Conservation (phyloP, 2,888 invertebrate species). For the Drosophila falleni region DNA sequence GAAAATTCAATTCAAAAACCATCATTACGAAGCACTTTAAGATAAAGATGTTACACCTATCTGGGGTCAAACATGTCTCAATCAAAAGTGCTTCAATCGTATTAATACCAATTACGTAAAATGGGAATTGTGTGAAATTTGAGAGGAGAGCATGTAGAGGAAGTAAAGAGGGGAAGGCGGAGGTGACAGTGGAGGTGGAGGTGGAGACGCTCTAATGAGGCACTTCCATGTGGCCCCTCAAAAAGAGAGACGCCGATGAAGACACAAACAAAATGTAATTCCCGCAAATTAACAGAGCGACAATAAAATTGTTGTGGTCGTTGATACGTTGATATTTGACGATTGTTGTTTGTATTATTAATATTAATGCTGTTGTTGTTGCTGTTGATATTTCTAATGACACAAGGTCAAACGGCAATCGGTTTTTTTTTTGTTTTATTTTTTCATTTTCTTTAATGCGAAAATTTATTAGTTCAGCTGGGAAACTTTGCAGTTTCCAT, state of each 20-base stretch:
- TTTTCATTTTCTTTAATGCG: slow-evolving; percentile 57
- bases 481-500: slow-evolving; percentile 23
- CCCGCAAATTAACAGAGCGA: slow-evolving; percentile 56
- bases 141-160: not conserved
- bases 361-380: slow-evolving; percentile 1
- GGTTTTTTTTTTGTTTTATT: slow-evolving; percentile 23
- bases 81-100: slow-evolving; percentile 30
- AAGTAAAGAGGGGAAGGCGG: too few relatives aligned
- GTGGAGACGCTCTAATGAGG: slow-evolving; percentile 16
- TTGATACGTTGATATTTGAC: slow-evolving; percentile 42
- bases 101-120: slow-evolving; percentile 43
- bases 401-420: slow-evolving; percentile 60
- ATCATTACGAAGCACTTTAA: not conserved
- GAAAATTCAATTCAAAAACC: not conserved
- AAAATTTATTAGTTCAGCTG: slow-evolving; percentile 49
- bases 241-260: slow-evolving; percentile 35
- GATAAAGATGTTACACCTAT: not conserved
- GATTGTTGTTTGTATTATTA: slow-evolving; percentile 10
- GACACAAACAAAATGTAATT: slow-evolving; percentile 56
- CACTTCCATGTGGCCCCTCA: slow-evolving; percentile 22
- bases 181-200: not conserved
- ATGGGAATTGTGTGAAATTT: not conserved
- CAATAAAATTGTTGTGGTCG: slow-evolving; percentile 36
- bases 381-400: slow-evolving; percentile 34
- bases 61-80: slow-evolving; percentile 28